A percentile compares a stretch with the other conserved stretches of the same genome.
phyloP scores from a whole-genome alignment of 2,797 vertebrate genomes.

The Rhabdomys pumilio region DNA sequence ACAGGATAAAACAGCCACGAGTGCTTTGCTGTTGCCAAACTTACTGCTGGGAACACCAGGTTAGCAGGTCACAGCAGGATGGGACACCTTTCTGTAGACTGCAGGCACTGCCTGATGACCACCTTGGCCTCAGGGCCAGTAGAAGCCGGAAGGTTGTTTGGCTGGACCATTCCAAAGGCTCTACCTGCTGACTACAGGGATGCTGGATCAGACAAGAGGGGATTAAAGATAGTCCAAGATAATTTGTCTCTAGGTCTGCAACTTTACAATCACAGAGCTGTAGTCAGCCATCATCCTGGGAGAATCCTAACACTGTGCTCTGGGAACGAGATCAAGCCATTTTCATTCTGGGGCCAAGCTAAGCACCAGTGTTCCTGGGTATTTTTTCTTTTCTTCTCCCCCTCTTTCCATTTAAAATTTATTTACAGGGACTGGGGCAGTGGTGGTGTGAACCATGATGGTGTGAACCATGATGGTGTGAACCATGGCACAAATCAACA shows the following conservation, averaged over 20 bases:
- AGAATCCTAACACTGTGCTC: not conserved
- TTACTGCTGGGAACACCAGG: not conserved
- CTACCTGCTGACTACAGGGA: not conserved
- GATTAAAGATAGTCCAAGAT: not conserved
- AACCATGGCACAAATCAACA: not conserved
- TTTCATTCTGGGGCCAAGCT: not conserved
- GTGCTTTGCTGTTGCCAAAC: not conserved
- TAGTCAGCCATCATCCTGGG: not conserved
- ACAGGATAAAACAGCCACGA: not conserved
- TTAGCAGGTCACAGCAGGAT: not conserved
- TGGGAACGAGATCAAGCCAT: not conserved
- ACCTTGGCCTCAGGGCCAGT: not conserved
- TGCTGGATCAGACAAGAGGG: not conserved
- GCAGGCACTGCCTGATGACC: not conserved
- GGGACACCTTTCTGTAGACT: not conserved
- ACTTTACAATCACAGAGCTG: not conserved
- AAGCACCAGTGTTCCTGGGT: not conserved
- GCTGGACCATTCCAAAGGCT: not conserved
- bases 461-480: too few relatives aligned
- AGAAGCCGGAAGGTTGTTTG: not conserved
- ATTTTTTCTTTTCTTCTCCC: not conserved
- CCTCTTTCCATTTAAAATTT: not conserved
- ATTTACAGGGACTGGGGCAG: not conserved
- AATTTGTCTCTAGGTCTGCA: too few relatives aligned
- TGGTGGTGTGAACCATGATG: too few relatives aligned